Percentiles rank a stretch among this genome's conserved stretches.
These are phyloP conservation scores for Hirundichthys speculiger DNA, from an alignment of 2,113 vertebrate genomes.

Conservation along the genomic window DNA sequence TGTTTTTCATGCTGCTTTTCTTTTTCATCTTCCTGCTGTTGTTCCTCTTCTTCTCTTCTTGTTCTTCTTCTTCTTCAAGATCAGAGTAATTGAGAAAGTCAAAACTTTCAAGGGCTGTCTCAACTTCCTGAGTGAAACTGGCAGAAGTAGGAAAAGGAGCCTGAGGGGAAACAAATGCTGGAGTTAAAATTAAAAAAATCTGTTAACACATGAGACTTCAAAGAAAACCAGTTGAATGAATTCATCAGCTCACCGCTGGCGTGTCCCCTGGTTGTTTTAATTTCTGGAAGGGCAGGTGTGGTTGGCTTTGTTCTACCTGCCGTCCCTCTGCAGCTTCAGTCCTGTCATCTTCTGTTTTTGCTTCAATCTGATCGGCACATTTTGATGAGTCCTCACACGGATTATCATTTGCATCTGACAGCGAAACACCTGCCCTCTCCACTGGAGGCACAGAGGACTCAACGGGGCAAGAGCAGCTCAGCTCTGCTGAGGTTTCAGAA, in stretches of 20 bases:
- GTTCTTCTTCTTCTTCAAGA: slow-evolving; percentile 83
- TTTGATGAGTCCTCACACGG: slow-evolving; percentile 8
- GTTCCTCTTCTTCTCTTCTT: slow-evolving; percentile 23
- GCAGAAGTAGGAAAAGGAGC: slow-evolving; percentile 87
- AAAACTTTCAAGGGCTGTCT: slow-evolving; percentile 94
- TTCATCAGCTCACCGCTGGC: slow-evolving; percentile 81
- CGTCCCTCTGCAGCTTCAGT: slow-evolving; percentile 55
- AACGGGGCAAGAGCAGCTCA: slow-evolving; percentile 49
- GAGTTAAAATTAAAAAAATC: neutral
- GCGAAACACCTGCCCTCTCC: slow-evolving; percentile 12
- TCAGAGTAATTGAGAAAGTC: slow-evolving; percentile 95
- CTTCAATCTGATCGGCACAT: slow-evolving; percentile 20
- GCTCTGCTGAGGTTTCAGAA: slow-evolving; percentile 51
- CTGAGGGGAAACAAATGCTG: slow-evolving; percentile 62
- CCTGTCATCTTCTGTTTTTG: slow-evolving; percentile 16
- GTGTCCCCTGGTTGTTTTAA: slow-evolving; percentile 83
- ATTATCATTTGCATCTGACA: slow-evolving; percentile 8
- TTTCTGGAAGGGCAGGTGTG: slow-evolving; percentile 86
- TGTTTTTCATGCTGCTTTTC: slow-evolving; percentile 6
- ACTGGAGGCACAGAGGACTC: slow-evolving; percentile 27
- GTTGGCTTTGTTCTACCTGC: slow-evolving; percentile 72
- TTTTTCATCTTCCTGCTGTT: slow-evolving; percentile 15
- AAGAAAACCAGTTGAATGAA: neutral
- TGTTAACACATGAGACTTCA: neutral
- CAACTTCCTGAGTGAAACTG: slow-evolving; percentile 92